phyloP scores from a whole-genome alignment of 2,888 invertebrate genomes.

The Nebria salina region DNA sequence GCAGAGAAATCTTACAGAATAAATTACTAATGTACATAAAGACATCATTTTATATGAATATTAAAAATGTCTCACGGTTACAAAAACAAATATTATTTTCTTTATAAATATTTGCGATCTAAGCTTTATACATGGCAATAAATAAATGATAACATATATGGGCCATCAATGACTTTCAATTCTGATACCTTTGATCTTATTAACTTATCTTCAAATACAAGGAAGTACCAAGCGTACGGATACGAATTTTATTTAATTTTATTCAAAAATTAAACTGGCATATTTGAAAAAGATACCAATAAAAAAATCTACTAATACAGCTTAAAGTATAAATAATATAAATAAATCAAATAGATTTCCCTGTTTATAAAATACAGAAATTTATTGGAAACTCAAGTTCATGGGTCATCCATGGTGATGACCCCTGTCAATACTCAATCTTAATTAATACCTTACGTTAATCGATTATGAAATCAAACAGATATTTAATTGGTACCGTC shows the following conservation, averaged over 20 bases:
- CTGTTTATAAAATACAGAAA: slow-evolving; percentile 11
- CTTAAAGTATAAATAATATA: not conserved
- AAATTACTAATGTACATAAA: not conserved
- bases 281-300: not conserved
- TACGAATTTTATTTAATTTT: not conserved
- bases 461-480: not conserved
- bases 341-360: not conserved
- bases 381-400: slow-evolving; percentile 36
- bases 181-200: not conserved
- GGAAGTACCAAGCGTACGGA: no score
- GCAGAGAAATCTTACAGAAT: slow-evolving; percentile 4
- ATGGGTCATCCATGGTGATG: slow-evolving; percentile 27
- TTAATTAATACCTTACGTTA: not conserved
- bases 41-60: not conserved
- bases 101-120: not conserved
- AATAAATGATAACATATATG: not conserved
- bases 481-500: not conserved
- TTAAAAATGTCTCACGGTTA: not conserved
- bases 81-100: not conserved
- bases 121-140: not conserved
- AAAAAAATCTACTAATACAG: not conserved
- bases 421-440: not conserved
- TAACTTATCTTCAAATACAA: not conserved
- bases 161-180: not conserved
- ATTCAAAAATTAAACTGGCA: not conserved